Conservation (phyloP, 2,113 vertebrate genomes). For the rabbit (Oryctolagus cuniculus) region mOryCun1.1 NC_091445.1:80188001-80188500, state of each 20-base stretch:
- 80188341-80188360: background rate
- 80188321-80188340: background rate
- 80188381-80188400: background rate
- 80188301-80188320: background rate
- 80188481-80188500: background rate
- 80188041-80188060: background rate
- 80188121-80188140: background rate
- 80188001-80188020: background rate
- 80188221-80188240: background rate
- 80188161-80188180: background rate
- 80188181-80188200: background rate
- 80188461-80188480: background rate
- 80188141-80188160: background rate
- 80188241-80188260: background rate
- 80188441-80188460: background rate
- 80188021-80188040: background rate
- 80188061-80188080: background rate
- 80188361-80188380: background rate
- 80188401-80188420: background rate
- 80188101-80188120: background rate
- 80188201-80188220: background rate
- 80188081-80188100: background rate
- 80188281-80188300: background rate
- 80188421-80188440: background rate
- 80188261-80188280: background rate